Evolutionary conservation across 2,113 vertebrate genomes (phyloP).

Genomic region (Myxocyprinus asiaticus): DNA sequence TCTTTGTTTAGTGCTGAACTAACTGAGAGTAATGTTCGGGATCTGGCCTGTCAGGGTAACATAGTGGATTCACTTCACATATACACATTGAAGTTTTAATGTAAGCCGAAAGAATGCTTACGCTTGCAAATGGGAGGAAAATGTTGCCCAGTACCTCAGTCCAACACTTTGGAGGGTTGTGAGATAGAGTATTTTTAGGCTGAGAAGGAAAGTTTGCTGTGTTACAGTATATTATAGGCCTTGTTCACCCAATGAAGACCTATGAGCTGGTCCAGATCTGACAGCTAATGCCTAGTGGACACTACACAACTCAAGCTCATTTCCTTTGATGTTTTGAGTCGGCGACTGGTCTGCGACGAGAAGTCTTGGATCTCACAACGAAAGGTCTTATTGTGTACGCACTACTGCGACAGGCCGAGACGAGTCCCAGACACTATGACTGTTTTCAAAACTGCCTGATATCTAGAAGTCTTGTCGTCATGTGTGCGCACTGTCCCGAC

Average conservation of each 20-base stretch:
- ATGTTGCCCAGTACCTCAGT: constrained; percentile 4
- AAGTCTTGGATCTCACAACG: no score
- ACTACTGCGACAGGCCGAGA: no score
- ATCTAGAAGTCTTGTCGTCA: no score
- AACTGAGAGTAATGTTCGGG: constrained; percentile 42
- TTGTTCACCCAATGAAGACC: neutral
- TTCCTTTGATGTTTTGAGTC: no score
- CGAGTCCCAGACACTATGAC: no score
- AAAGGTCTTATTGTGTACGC: no score
- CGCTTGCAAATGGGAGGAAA: constrained; percentile 34
- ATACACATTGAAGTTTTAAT: constrained; percentile 36
- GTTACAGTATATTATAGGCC: neutral
- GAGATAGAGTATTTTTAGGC: constrained; percentile 28
- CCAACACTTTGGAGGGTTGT: constrained; percentile 23
- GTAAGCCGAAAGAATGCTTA: constrained; percentile 40
- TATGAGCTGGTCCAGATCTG: neutral
- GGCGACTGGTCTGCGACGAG: no score
- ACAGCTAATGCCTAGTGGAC: no score
- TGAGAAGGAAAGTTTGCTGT: neutral
- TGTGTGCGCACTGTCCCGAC: no score
- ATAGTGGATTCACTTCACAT: constrained; percentile 13
- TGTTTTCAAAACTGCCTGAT: no score
- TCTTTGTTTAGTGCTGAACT: constrained; percentile 39
- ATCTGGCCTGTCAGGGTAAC: constrained; percentile 49
- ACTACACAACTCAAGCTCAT: no score